phyloP scores from a whole-genome alignment of 2,113 vertebrate species.

The Danio rerio region DNA sequence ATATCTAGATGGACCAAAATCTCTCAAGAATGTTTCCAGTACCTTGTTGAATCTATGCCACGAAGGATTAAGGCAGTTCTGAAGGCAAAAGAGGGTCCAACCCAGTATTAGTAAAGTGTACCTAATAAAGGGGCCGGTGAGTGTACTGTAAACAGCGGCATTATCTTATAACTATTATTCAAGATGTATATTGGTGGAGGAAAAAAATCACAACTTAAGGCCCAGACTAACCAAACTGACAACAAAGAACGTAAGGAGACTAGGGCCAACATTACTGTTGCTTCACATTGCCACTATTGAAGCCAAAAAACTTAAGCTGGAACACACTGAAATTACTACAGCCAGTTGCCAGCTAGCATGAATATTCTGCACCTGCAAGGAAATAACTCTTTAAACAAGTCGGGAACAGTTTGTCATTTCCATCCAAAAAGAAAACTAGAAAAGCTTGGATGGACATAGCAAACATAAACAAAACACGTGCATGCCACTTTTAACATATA shows the following conservation, averaged over 20 bases:
- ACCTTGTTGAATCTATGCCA: too few species aligned
- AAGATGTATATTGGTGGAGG: not conserved
- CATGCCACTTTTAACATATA: not conserved
- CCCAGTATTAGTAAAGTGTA: too few species aligned
- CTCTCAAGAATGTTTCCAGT: too few species aligned
- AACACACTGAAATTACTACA: not conserved
- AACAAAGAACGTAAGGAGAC: not conserved
- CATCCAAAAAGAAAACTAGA: not conserved
- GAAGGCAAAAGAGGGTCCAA: too few species aligned
- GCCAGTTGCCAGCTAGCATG: not conserved
- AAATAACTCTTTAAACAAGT: not conserved
- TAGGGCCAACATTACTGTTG: not conserved
- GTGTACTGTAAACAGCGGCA: too few species aligned
- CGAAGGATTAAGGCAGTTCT: too few species aligned
- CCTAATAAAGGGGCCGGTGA: too few species aligned
- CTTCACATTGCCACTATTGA: not conserved
- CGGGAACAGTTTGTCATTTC: not conserved
- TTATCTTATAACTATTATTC: not conserved
- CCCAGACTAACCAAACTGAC: not conserved
- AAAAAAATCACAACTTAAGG: not conserved
- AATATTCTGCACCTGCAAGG: not conserved
- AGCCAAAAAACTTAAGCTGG: not conserved
- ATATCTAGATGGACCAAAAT: too few species aligned
- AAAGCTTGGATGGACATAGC: not conserved
- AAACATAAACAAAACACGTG: not conserved